Base-by-base conservation (phyloP, 2,888 invertebrate genomes). In the Nymphalis urticae region DNA sequence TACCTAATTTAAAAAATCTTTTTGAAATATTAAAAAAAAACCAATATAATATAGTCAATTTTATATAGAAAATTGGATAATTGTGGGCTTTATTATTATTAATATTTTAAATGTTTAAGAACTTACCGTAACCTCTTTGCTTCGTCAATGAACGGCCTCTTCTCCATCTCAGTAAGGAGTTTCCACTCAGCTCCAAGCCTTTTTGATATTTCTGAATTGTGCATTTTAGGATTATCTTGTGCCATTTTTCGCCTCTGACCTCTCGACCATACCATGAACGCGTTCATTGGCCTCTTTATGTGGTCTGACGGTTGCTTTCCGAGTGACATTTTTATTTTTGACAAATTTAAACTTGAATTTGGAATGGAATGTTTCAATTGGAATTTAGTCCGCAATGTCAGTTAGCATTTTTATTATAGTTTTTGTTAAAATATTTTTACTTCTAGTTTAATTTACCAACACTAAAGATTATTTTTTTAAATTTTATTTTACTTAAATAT, bases 271-370 rank as follows among this genome's bases (percentile, higher is more conserved):
- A 98, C 97, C 97, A 98, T 97, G 87, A 98, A 97, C 5, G 97
- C 97, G 86, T 98, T 98, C 98, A 98, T 98, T 1, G 98, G 98
- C 76, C 98, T 93, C 87, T 98, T 98, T 78, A 98, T 97, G 85
- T 98, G 97, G 85, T 96, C 96, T 76, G 94, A 83, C 21, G 86
- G 87, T 68, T 85, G 90, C 76, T 92, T 92, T 6, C 86, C 89
- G 73, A 92, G 79, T 62, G 92, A 92, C 92, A 92, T 92, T 70
- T 75, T 82, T 73, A 50, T 19, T 53, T 66, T 53, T 51, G 16
- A 53, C 0, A 47, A 58, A 53, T 10, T 32, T 7, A 47, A 61
- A 66, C 59, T 69, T 36, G 7, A 50, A 51, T 66, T 63, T 10
- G 7, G n/a, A 61, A 59, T 48, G 50, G 16, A 53, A 53, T 59